Percentiles rank a stretch among this genome's conserved stretches.
Evolutionary conservation across 2,113 vertebrate species (phyloP).

Genomic region (Gobio gobio): DNA sequence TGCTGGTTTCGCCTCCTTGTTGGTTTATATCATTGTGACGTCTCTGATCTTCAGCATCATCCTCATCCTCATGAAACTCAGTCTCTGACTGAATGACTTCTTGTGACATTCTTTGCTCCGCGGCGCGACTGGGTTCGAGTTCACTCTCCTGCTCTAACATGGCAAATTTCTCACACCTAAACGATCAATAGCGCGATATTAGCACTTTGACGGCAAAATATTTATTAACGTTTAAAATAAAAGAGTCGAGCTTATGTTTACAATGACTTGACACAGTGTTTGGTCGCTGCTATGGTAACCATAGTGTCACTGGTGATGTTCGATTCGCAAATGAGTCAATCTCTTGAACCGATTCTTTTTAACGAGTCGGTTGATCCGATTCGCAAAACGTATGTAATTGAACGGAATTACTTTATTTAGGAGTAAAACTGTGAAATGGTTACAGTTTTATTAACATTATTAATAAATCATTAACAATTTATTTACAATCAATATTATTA

Average conservation of each 20-base stretch:
- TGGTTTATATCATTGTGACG: neutral
- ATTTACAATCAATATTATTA: neutral
- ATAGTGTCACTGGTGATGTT: neutral
- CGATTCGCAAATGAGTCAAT: slow-evolving; percentile 25
- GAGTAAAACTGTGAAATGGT: neutral
- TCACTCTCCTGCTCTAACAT: slow-evolving; percentile 42
- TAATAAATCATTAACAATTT: neutral
- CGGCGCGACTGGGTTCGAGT: neutral
- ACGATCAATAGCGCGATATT: neutral
- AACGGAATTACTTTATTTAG: neutral
- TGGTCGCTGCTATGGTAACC: slow-evolving; percentile 61
- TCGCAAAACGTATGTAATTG: neutral
- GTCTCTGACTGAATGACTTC: neutral
- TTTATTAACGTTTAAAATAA: neutral
- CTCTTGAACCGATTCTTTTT: neutral
- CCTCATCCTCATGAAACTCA: neutral
- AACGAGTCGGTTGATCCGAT: neutral
- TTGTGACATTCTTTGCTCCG: neutral
- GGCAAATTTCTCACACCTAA: neutral
- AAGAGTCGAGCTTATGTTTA: neutral
- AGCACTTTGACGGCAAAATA: neutral
- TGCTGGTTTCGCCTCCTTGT: neutral
- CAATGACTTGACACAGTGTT: slow-evolving; percentile 45
- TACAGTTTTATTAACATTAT: neutral
- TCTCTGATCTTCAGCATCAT: neutral